Conservation (phyloP, 2,888 invertebrate genomes). For the Euclidia mi region DNA sequence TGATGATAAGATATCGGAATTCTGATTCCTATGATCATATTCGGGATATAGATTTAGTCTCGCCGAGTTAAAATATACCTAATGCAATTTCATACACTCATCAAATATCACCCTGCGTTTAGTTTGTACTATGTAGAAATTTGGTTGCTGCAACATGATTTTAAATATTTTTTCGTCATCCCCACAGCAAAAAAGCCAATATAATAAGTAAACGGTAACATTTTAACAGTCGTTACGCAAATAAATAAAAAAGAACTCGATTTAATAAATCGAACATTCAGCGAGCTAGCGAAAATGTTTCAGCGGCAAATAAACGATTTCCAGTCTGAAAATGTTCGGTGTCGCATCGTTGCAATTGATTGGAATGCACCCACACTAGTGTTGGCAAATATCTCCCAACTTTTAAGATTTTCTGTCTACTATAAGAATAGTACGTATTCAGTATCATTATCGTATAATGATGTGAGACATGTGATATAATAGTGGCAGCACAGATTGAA, state of each 20-base stretch:
- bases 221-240: slow-evolving; percentile 29
- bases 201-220: slow-evolving; percentile 19
- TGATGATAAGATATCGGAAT: too few species aligned
- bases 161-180: not conserved
- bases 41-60: too few species aligned
- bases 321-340: slow-evolving; percentile 41
- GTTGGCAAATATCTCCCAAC: slow-evolving; percentile 23
- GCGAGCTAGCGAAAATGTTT: slow-evolving; percentile 43
- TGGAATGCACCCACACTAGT: slow-evolving; percentile 39
- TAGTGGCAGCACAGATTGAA: too few species aligned
- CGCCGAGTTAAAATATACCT: too few species aligned
- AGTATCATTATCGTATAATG: too few species aligned
- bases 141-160: not conserved
- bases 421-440: not conserved
- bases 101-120: too few species aligned
- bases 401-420: slow-evolving; percentile 1
- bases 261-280: slow-evolving; percentile 45
- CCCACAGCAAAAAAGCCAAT: not conserved
- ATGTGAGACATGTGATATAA: too few species aligned
- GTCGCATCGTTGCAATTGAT: slow-evolving; percentile 35
- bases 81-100: too few species aligned
- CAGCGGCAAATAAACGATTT: slow-evolving; percentile 45
- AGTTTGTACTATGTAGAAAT: too few species aligned
- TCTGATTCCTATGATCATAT: too few species aligned
- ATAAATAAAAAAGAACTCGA: slow-evolving; percentile 46